Evolutionary conservation across 1,140 invertebrate species (phyloP).

Genomic region (Formica selysi): DNA sequence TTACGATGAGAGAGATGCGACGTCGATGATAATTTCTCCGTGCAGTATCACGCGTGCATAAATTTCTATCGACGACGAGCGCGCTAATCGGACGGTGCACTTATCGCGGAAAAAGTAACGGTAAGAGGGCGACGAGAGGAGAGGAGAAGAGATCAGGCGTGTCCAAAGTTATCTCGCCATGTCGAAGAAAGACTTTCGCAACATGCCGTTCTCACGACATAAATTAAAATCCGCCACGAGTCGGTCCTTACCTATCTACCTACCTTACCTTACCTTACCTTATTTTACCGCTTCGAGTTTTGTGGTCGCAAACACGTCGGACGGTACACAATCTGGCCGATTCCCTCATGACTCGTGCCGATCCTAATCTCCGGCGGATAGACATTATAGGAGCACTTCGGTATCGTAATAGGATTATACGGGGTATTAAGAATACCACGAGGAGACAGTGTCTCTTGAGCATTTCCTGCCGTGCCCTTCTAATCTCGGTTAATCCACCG

Average conservation of each 20-base stretch:
- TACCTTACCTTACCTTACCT: too few relatives aligned
- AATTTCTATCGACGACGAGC: constrained; percentile 35
- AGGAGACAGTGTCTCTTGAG: constrained; percentile 10
- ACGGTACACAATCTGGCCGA: not conserved
- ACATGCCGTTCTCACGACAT: constrained; percentile 57
- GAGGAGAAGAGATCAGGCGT: constrained; percentile 43
- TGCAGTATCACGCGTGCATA: not conserved
- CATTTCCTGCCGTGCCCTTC: constrained; percentile 17
- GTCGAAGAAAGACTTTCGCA: constrained; percentile 55
- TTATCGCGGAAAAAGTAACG: constrained; percentile 63
- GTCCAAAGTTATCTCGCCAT: constrained; percentile 28
- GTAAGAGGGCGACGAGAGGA: constrained; percentile 37
- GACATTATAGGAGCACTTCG: constrained; percentile 52
- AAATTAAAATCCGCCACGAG: constrained; percentile 62
- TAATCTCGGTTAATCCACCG: not conserved
- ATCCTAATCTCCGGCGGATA: constrained; percentile 38
- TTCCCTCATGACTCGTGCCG: constrained; percentile 47
- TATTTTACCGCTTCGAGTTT: not conserved
- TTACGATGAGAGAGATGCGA: constrained; percentile 3
- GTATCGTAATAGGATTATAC: constrained; percentile 60
- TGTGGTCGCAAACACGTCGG: constrained; percentile 3
- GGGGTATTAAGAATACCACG: constrained; percentile 3
- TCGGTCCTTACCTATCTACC: not conserved
- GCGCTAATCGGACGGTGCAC: constrained; percentile 33
- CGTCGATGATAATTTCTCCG: constrained; percentile 8